Base-by-base conservation (phyloP, 1,140 invertebrate genomes). In the Dendroctonus valens region DNA sequence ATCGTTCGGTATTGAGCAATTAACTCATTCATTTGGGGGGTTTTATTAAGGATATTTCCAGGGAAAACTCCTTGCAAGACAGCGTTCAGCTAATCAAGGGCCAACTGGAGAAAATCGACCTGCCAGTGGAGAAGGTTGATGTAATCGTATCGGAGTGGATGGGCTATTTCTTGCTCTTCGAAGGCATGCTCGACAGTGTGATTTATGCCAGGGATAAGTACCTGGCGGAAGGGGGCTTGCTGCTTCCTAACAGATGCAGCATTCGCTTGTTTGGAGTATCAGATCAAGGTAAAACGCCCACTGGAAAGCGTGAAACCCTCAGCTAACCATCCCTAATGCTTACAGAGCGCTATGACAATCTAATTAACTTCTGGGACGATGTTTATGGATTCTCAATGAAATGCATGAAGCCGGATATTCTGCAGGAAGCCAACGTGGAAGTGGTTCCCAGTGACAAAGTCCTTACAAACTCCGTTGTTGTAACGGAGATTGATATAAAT, bases 71-170 rank as follows among this genome's bases (percentile, higher is more conserved):
- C 65, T 78, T 88, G 6, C 72, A 83, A 70, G 76, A 86, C 67
- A 82, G 78, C 70, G 84, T 91, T 41, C 78, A 85, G 75, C 81
- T 89, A 44, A 78, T 90, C 6, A 85, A 87, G 79, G 94, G 94
- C 0, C 88, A 92, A 77, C 80, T 99, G 5, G 97, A 99, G 80
- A 92, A 98, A 72, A 87, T 86, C n/a, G 82, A 89, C 61, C 83
- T 97, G 59, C 81, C 84, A n/a, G 75, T 83, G 41, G 86, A 89
- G 60, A 91, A 94, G 83, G 94, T 97, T 14, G 97, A 99, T 79
- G 88, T 99, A 26, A 97, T 99, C 71, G 89, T 99, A 40, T 97
- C 94, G 5, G 97, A 99, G 81, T 99, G 97, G 97, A 99, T 99
- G 97, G 97, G 97, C 5, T 99, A 99, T 81, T 98, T 98, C 80